Base-by-base conservation (phyloP, 2,888 invertebrate species). In the Phyto melanocephala region DNA sequence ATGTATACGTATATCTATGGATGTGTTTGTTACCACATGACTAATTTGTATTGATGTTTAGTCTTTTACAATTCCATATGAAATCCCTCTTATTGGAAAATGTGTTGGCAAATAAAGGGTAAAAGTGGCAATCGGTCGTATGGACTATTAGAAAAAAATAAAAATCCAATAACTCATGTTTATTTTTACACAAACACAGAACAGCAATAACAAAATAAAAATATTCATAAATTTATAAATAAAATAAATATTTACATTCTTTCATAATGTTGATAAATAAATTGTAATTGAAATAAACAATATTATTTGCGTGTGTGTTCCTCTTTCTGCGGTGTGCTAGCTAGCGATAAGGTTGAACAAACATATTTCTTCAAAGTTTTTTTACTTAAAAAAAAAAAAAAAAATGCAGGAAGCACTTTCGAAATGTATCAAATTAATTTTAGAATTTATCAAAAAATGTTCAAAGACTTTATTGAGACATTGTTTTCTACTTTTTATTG, bases 241-340 rank as follows among this genome's bases (percentile, higher is more conserved):
- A 58, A 70, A n/a, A 75, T 75, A 81, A 81, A 81, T 78, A 78
- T 78, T 81, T 81, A 81, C 74, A 78, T 78, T 70, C 70, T 75
- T 70, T 70, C 70, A 56, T 45, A 78, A 81, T 74, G 68, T 68
- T 74, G 62, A 62, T 78, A 54, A 81, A 81, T 74, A 74, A 81
- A 68, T 81, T 81, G 81, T 81, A 74, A 81, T 74, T 62, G 77
- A 81, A 78, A 74, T 65, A 78, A 78, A 75, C 63, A 75, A 74
- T 6, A 40, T 45, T 75, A 35, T 10, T 65, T 22, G 35, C 35
- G 20, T 47, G n/a, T n/a, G n/a, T n/a, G n/a, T n/a, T n/a, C n/a
- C n/a, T n/a, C n/a, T 24, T 52, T 60, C 35, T 24, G 6, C 7
- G 22, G 7, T 37, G n/a, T 50, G 47, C 1, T 17, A 5, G 6